Evolutionary conservation across 2,113 vertebrate genomes (phyloP).

Genomic region (Nanorana parkeri): DNA sequence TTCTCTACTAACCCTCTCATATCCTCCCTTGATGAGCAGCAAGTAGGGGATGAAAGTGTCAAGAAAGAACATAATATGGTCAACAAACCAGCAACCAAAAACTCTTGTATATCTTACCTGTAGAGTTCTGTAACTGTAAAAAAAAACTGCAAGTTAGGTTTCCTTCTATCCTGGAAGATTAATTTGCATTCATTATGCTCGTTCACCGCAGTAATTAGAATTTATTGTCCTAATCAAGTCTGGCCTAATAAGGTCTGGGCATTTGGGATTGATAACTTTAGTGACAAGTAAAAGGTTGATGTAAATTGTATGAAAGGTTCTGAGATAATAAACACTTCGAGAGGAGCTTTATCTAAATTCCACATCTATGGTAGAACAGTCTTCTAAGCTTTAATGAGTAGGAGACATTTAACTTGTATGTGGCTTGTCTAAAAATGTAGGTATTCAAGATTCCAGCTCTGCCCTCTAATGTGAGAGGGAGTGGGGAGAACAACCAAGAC

Average conservation of each 20-base stretch:
- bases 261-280: slow-evolving; percentile 39
- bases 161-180: background rate
- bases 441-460: too few species aligned
- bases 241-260: slow-evolving; percentile 36
- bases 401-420: too few species aligned
- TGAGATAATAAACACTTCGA: background rate
- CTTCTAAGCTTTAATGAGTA: background rate
- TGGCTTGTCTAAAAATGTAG: too few species aligned
- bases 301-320: background rate
- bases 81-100: too few species aligned
- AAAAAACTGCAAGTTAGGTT: background rate
- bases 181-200: slow-evolving; percentile 46
- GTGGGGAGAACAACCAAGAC: too few species aligned
- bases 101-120: too few species aligned
- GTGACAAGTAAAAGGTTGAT: slow-evolving; percentile 24
- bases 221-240: slow-evolving; percentile 41
- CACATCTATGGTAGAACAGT: background rate
- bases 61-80: too few species aligned
- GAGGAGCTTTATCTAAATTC: background rate
- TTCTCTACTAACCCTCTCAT: too few species aligned
- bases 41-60: too few species aligned
- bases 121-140: too few species aligned
- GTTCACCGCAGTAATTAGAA: slow-evolving; percentile 33
- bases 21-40: too few species aligned
- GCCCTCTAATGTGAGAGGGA: too few species aligned